A percentile compares a stretch with the other conserved stretches of the same genome.
Evolutionary conservation across 2,888 invertebrate species (phyloP).

Genomic region (Melanchra persicariae): DNA sequence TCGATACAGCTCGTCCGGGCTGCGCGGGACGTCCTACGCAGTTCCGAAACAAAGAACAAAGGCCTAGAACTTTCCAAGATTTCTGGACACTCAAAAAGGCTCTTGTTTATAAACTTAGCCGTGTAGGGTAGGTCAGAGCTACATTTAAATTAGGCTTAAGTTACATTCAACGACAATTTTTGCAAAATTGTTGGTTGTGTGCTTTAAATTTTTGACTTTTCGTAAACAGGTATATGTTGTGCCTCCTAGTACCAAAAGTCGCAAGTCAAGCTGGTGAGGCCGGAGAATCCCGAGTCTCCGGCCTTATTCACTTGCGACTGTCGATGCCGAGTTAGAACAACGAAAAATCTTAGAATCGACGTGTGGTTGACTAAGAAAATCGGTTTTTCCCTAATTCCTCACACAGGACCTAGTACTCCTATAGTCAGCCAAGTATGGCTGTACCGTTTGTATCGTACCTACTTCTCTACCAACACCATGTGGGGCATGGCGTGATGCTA

Average conservation of each 20-base stretch:
- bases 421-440: neutral
- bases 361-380: no score
- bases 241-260: neutral
- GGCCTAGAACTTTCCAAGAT: neutral
- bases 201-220: no score
- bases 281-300: no score
- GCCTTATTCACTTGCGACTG: no score
- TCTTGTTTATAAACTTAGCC: conserved; percentile 8
- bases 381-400: neutral
- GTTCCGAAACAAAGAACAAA: conserved; percentile 32
- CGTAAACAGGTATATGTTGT: neutral
- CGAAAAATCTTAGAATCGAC: no score
- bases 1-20: conserved; percentile 27
- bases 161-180: no score
- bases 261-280: neutral
- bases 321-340: no score
- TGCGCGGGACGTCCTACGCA: conserved; percentile 22
- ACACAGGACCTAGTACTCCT: no score
- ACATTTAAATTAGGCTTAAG: neutral
- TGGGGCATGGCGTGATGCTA: neutral
- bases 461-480: neutral
- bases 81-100: neutral
- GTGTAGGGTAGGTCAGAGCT: conserved; percentile 2
- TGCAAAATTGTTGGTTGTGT: neutral
- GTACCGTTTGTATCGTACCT: no score